Base-by-base conservation (phyloP, 2,888 invertebrate species). In the Drosophila longiperda region DNA sequence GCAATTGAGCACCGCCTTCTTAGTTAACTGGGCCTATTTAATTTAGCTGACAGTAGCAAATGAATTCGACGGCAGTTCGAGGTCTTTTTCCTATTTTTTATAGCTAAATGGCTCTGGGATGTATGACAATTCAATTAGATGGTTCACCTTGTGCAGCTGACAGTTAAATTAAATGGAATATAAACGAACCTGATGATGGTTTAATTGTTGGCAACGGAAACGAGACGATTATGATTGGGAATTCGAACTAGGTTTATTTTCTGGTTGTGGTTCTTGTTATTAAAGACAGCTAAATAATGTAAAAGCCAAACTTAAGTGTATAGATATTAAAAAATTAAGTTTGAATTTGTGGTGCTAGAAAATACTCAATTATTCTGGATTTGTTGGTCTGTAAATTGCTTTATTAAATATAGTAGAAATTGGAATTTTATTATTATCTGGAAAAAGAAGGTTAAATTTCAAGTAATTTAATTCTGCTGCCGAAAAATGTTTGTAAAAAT, bases 101-200 rank as follows among this genome's bases (percentile, higher is more conserved):
- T 36, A 12, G 29, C 1, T 36, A 36, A 54, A 33, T 53, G 53
- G 17, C 23, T 54, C 34, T 23, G 23, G 40, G 54, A 61, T n/a
- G 49, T 79, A 66, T 68, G 73, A 81, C 84, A 83, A 86, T 89
- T 87, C 78, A 83, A 88, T 83, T 84, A 89, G 65, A 66, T 52
- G 72, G 36, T 48, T 66, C 59, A 42, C 26, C 54, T 54, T 26
- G 15, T 23, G 12, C n/a, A 20, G 32, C 59, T 59, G 68, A 23
- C 58, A 53, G 40, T 3, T 3, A n/a, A 69, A 50, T 40, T 69
- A 15, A 29, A 40, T 32, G 8, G 36, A 40, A 17, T 69, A 60
- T 59, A 36, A 42, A 36, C 26, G 11, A 69, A 34, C 34, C 34
- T 23, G 45, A 1, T 32, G 33, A 38, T 53, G 6, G 23, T 20